Conservation (phyloP, 2,797 vertebrate genomes). For the Numenius phaeopus region DNA sequence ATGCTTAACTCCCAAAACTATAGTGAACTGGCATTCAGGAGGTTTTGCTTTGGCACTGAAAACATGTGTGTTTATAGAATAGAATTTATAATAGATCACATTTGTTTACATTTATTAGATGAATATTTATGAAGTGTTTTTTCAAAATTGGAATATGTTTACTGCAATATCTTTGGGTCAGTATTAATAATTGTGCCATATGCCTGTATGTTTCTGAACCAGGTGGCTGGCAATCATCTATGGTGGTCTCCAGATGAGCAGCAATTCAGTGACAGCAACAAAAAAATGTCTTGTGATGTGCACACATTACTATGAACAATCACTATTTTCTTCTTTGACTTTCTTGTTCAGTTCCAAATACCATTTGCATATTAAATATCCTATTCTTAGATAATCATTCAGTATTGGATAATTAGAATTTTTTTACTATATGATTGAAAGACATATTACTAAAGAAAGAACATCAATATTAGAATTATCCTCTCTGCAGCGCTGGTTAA, state of each 20-base stretch:
- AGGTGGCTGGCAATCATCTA: neutral
- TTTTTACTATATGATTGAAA: neutral
- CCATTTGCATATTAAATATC: neutral
- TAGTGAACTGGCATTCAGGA: neutral
- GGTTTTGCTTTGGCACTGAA: neutral
- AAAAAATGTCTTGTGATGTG: neutral
- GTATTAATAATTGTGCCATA: slow-evolving; percentile 28
- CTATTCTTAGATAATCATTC: neutral
- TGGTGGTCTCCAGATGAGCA: neutral
- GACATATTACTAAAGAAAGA: neutral
- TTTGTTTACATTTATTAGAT: slow-evolving; percentile 17
- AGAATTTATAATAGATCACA: neutral
- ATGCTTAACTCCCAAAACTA: neutral
- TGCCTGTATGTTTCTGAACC: slow-evolving; percentile 16
- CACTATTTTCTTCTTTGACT: neutral
- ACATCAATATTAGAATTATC: neutral
- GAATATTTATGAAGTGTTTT: neutral
- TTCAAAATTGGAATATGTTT: neutral
- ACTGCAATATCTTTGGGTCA: neutral
- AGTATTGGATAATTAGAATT: neutral
- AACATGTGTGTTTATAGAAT: neutral
- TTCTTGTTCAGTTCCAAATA: neutral
- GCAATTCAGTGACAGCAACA: neutral
- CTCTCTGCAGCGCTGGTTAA: neutral
- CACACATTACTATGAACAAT: neutral